Percentiles rank a stretch among this genome's conserved stretches.
These are phyloP conservation scores for Orius laevigatus DNA, from an alignment of 1,140 invertebrate genomes.

Conservation along the genomic window DNA sequence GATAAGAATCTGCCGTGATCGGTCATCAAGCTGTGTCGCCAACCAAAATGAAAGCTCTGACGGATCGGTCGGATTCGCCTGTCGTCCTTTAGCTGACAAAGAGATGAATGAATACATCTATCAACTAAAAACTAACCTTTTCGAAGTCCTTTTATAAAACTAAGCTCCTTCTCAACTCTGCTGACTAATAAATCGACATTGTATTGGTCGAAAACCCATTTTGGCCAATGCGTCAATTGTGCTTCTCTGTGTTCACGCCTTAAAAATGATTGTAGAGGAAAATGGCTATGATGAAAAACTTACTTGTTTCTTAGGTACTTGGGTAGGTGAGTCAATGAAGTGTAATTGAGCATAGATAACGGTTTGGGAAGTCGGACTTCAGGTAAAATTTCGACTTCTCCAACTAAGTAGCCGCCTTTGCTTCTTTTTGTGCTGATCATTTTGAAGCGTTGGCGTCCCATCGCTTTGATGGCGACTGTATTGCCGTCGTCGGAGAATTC, in stretches of 20 bases:
- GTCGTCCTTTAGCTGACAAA: slow-evolving; percentile 16
- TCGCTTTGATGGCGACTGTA: slow-evolving; percentile 38
- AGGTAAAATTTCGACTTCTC: slow-evolving; percentile 45
- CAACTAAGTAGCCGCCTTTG: slow-evolving; percentile 20
- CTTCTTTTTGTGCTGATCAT: slow-evolving; percentile 20
- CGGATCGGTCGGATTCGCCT: slow-evolving; percentile 39
- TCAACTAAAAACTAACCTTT: slow-evolving; percentile 3
- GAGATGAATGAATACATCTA: no score
- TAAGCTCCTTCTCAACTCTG: slow-evolving; percentile 28
- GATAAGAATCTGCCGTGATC: slow-evolving; percentile 41
- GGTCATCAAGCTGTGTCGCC: slow-evolving; percentile 50
- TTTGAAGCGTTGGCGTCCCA: slow-evolving; percentile 47
- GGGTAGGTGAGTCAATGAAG: slow-evolving; percentile 13
- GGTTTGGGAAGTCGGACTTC: slow-evolving; percentile 33
- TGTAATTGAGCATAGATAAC: slow-evolving; percentile 7
- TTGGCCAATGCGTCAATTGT: slow-evolving; percentile 35
- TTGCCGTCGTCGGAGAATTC: slow-evolving; percentile 36
- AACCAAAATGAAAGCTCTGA: slow-evolving; percentile 62
- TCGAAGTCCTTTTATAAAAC: slow-evolving; percentile 24
- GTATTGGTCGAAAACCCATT: slow-evolving; percentile 52
- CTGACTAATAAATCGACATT: slow-evolving; percentile 38
- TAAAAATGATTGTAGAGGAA: slow-evolving; percentile 1
- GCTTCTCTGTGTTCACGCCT: slow-evolving; percentile 29
- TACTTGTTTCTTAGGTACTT: background rate
- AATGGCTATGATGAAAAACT: background rate